Conservation (phyloP, 2,113 vertebrate species). For the Neotoma lepida region DNA sequence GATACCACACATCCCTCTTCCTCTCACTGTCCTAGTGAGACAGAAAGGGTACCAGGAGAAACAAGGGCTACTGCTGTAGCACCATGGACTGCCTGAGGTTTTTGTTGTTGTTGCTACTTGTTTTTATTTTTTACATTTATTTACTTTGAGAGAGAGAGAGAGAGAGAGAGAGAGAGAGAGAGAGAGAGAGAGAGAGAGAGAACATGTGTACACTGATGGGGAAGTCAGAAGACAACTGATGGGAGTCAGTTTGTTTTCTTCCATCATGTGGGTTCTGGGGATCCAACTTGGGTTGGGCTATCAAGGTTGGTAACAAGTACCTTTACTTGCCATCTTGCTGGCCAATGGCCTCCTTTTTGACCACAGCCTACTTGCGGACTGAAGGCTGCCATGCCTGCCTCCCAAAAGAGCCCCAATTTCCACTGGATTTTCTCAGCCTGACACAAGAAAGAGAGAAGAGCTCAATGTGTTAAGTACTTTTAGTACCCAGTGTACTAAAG, state of each 20-base stretch:
- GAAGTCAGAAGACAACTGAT: not conserved
- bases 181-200: too few relatives aligned
- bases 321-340: not conserved
- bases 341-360: too few relatives aligned
- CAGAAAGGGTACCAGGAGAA: not conserved
- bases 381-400: not conserved
- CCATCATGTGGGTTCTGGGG: not conserved
- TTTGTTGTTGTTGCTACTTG: not conserved
- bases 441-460: not conserved
- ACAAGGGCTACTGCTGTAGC: not conserved
- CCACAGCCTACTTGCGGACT: not conserved
- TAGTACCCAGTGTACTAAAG: not conserved
- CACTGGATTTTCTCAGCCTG: not conserved
- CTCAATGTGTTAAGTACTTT: not conserved
- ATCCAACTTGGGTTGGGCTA: not conserved
- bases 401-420: not conserved
- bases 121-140: not conserved
- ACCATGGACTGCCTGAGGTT: fast-evolving
- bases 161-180: too few relatives aligned
- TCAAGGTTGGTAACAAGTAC: not conserved
- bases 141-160: not conserved
- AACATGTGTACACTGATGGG: not conserved
- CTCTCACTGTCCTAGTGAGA: not conserved
- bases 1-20: fast-evolving
- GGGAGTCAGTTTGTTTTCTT: not conserved